These are phyloP conservation scores for Rhegmatorhina hoffmannsi DNA, from an alignment of 2,113 vertebrate species.

Conservation along the genomic window DNA sequence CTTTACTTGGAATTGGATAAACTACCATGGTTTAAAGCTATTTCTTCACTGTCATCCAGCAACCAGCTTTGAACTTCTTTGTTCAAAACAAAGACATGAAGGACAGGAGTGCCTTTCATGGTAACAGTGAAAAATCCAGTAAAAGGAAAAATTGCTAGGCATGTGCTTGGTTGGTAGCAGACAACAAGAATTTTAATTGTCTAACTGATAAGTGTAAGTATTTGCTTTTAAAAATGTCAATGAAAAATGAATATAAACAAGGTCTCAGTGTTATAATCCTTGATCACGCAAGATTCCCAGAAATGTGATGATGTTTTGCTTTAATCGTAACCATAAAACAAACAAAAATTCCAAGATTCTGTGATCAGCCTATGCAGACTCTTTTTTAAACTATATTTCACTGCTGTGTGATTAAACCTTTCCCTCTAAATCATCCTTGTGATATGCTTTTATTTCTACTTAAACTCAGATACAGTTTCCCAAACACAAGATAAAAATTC, in stretches of 20 bases:
- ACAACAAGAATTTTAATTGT: not conserved
- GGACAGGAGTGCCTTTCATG: not conserved
- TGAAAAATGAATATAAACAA: slow-evolving; percentile 10
- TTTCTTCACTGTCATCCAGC: not conserved
- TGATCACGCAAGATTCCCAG: not conserved
- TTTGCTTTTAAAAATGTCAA: not conserved
- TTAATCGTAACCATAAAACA: slow-evolving; percentile 30
- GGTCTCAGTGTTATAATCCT: not conserved
- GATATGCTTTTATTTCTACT: not conserved
- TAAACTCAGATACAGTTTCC: not conserved
- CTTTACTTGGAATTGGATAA: slow-evolving; percentile 5
- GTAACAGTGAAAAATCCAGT: not conserved
- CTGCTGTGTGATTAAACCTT: not conserved
- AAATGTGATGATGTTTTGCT: slow-evolving; percentile 11
- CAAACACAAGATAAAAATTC: slow-evolving; percentile 39
- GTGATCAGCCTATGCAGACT: not conserved
- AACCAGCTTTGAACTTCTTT: not conserved
- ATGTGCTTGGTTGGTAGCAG: not conserved
- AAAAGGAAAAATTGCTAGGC: not conserved
- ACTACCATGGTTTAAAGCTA: not conserved
- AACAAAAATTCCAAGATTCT: slow-evolving; percentile 20
- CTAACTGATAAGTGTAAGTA: slow-evolving; percentile 12
- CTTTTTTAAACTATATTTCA: not conserved
- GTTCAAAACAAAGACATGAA: not conserved
- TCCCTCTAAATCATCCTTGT: not conserved